phyloP scores from a whole-genome alignment of 2,797 vertebrate species.

The Esox lucius region DNA sequence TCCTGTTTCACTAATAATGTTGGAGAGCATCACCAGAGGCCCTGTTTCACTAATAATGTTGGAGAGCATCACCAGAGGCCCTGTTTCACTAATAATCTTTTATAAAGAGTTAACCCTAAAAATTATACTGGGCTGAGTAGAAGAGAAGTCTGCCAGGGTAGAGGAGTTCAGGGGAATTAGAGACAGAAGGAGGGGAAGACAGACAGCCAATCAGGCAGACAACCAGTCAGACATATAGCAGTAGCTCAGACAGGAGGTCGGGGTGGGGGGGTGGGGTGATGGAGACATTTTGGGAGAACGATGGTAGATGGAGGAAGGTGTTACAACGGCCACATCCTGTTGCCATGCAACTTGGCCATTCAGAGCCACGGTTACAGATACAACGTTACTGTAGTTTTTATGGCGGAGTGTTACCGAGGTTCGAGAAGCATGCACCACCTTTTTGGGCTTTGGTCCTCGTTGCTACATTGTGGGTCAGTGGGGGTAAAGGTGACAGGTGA shows the following conservation, averaged over 20 bases:
- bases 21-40: too few species aligned
- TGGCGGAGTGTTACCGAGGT: constrained; percentile 56
- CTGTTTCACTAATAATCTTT: neutral
- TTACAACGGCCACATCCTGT: constrained; percentile 41
- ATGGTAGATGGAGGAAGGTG: constrained; percentile 17
- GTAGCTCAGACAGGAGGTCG: too few species aligned
- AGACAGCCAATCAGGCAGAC: neutral
- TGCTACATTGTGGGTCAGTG: constrained; percentile 82
- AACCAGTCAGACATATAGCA: constrained; percentile 23
- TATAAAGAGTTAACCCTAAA: too few species aligned
- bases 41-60: neutral
- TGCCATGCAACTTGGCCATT: constrained; percentile 70
- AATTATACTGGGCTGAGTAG: too few species aligned
- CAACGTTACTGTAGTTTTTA: constrained; percentile 33
- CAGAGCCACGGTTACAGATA: constrained; percentile 57
- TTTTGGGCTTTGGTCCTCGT: constrained; percentile 96
- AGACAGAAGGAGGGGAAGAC: too few species aligned
- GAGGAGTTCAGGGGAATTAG: too few species aligned
- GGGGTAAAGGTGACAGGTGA: constrained; percentile 72
- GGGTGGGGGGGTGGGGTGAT: neutral
- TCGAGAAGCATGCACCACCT: constrained; percentile 90
- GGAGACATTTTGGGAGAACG: neutral
- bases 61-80: too few species aligned
- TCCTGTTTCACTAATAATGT: too few species aligned
- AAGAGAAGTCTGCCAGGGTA: too few species aligned